These are phyloP conservation scores for Lepidothrix coronata DNA, from an alignment of 2,113 vertebrate genomes.

Conservation along the genomic window DNA sequence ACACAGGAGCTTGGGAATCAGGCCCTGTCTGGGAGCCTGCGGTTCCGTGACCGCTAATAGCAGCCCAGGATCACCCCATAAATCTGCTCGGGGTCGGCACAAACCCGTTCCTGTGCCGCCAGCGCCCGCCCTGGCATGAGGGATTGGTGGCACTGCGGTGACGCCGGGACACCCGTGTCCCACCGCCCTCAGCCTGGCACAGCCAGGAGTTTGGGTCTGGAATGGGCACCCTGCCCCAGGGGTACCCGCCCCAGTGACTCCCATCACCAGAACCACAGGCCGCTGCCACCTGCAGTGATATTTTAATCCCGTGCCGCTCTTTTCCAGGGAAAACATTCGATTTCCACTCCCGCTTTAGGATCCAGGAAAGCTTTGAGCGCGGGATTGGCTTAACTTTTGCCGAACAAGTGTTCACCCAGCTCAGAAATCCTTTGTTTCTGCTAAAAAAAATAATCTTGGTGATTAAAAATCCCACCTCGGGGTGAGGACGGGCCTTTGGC, in stretches of 20 bases:
- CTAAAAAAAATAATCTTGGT: not conserved
- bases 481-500: not conserved
- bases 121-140: accelerated
- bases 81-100: not conserved
- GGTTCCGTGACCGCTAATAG: conserved; percentile 45
- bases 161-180: accelerated
- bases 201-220: accelerated
- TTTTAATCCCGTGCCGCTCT: not conserved
- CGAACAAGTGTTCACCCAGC: not conserved
- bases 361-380: not conserved
- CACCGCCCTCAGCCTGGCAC: accelerated
- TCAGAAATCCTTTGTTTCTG: not conserved
- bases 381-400: not conserved
- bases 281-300: not conserved
- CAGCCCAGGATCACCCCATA: conserved; percentile 38
- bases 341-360: accelerated
- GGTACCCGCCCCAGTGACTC: not conserved
- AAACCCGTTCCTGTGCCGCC: not conserved
- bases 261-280: not conserved
- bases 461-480: not conserved
- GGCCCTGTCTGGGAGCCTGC: conserved; percentile 37
- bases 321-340: not conserved
- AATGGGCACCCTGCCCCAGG: not conserved
- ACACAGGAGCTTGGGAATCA: not conserved
- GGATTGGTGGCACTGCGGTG: not conserved